A percentile compares a stretch with the other conserved stretches of the same genome.
These are phyloP conservation scores for Eumerus sabulonum DNA, from an alignment of 2,888 invertebrate genomes.

Conservation along the genomic window DNA sequence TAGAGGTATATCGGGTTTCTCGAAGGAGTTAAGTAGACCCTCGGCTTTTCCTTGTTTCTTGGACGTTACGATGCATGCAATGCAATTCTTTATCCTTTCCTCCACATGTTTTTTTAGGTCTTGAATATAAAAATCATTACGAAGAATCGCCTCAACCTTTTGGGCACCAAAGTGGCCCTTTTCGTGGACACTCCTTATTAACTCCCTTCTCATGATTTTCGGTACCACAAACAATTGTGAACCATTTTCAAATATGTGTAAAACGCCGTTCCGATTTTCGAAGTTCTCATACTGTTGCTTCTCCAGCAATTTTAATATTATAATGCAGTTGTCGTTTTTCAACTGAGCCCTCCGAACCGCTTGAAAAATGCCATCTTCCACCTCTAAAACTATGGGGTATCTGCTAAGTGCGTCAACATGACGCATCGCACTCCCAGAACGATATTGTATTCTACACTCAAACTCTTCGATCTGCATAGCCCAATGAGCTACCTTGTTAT, in stretches of 20 bases:
- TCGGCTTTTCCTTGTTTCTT: constrained; percentile 71
- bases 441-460: no score
- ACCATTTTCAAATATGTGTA: constrained; percentile 46
- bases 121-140: no score
- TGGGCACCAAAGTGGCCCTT: constrained; percentile 69
- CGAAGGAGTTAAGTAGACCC: constrained; percentile 72
- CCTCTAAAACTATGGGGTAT: not conserved
- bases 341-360: not conserved
- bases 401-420: not conserved
- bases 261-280: constrained; percentile 3
- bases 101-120: not conserved
- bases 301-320: not conserved
- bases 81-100: not conserved
- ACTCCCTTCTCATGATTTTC: constrained; percentile 24
- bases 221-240: constrained; percentile 36
- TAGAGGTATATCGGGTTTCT: constrained; percentile 70
- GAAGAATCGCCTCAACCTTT: constrained; percentile 36
- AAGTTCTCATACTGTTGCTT: constrained; percentile 60
- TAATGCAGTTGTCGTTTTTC: no score
- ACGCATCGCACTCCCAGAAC: not conserved
- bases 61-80: constrained; percentile 26
- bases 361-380: not conserved
- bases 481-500: no score
- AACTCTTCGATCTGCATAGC: no score
- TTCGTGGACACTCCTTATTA: constrained; percentile 16